These are phyloP conservation scores for Machimus atricapillus DNA, from an alignment of 2,888 invertebrate species.

Conservation along the genomic window DNA sequence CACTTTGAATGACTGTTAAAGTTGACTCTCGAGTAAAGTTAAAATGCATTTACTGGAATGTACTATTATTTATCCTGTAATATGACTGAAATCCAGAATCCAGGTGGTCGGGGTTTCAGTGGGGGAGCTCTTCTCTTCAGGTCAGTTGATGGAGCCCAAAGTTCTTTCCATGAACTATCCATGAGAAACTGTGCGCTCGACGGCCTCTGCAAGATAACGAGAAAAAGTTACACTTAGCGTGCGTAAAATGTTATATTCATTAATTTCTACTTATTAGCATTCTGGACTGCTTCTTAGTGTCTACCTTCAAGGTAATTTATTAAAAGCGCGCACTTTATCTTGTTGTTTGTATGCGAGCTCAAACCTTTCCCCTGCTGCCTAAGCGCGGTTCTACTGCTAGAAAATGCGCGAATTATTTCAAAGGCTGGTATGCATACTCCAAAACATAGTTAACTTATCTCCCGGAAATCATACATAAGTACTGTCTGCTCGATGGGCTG, in stretches of 20 bases:
- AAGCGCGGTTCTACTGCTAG: not conserved
- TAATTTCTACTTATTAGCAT: not conserved
- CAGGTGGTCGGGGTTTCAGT: conserved; percentile 56
- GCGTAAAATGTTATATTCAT: not conserved
- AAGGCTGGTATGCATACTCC: not conserved
- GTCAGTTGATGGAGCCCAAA: conserved; percentile 53
- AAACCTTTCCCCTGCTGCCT: not conserved
- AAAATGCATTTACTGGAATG: conserved; percentile 25
- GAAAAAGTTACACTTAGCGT: conserved; percentile 5
- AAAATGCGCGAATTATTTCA: not conserved
- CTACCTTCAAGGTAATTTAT: not conserved
- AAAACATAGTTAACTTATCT: not conserved
- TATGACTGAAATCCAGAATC: conserved; percentile 42
- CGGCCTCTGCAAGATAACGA: conserved; percentile 48
- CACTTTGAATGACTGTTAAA: conserved; percentile 35
- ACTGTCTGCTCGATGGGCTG: not conserved
- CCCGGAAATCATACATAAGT: not conserved
- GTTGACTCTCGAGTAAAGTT: not conserved
- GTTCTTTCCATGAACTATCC: conserved; percentile 51
- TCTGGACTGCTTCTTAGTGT: not conserved
- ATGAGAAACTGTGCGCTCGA: conserved; percentile 51
- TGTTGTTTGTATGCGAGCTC: not conserved
- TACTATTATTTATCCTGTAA: not conserved
- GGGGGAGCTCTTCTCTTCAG: conserved; percentile 55
- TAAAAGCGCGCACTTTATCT: not conserved